These are phyloP conservation scores for Cygnus buccinator DNA, from an alignment of 2,113 vertebrate species.

Conservation along the genomic window DNA sequence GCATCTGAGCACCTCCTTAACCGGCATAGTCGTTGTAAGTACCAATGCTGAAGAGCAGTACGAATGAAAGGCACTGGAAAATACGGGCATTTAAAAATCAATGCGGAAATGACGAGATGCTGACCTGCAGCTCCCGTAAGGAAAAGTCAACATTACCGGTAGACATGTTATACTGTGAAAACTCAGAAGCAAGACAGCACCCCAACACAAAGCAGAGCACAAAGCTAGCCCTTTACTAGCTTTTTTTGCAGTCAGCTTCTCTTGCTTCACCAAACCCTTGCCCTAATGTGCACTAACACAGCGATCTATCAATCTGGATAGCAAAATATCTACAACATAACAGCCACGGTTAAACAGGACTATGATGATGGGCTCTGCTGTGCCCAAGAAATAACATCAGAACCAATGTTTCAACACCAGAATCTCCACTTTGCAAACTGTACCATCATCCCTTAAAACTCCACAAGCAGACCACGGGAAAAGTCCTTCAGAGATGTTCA, in stretches of 20 bases:
- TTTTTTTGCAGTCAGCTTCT: background rate
- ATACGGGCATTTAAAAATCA: background rate
- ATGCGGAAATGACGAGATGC: background rate
- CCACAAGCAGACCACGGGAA: too few relatives aligned
- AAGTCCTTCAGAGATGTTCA: background rate
- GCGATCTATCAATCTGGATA: background rate
- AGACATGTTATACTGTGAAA: accelerated
- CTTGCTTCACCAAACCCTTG: background rate
- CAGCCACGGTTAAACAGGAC: accelerated
- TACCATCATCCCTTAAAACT: background rate
- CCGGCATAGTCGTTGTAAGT: background rate
- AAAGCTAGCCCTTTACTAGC: background rate
- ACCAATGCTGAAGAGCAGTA: background rate
- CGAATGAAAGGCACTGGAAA: background rate
- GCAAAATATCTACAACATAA: background rate
- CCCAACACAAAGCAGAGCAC: background rate
- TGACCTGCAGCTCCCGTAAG: background rate
- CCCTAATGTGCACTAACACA: background rate
- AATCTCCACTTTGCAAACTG: background rate
- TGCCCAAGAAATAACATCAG: background rate
- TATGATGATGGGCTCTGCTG: background rate
- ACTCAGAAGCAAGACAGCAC: background rate
- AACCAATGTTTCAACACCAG: background rate
- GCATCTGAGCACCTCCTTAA: background rate
- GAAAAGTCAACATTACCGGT: background rate